Evolutionary conservation across 2,113 vertebrate species (phyloP).

Genomic region (Bettongia penicillata): DNA sequence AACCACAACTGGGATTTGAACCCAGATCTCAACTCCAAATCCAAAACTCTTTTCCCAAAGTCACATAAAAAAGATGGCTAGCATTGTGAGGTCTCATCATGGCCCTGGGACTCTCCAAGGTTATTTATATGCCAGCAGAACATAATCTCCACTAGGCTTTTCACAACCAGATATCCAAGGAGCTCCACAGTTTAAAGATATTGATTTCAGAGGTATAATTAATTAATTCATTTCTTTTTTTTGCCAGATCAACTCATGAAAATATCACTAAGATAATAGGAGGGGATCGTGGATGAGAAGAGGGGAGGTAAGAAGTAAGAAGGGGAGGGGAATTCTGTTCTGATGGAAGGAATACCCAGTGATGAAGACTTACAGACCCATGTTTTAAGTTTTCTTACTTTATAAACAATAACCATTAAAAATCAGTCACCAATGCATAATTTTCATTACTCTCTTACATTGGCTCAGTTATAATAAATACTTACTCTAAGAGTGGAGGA

Average conservation of each 20-base stretch:
- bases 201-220: not conserved
- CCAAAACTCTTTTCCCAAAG: not conserved
- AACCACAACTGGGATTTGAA: not conserved
- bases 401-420: conserved; percentile 15
- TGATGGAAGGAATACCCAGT: not conserved
- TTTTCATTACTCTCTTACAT: conserved; percentile 11
- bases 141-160: not conserved
- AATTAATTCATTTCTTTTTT: not conserved
- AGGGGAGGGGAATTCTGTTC: not conserved
- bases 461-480: conserved; percentile 61
- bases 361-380: not conserved
- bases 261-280: not conserved
- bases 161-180: not conserved
- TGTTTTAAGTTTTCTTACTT: conserved; percentile 31
- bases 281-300: not conserved
- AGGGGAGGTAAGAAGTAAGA: not conserved
- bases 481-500: conserved; percentile 93
- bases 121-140: not conserved
- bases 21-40: not conserved
- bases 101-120: not conserved
- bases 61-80: not conserved
- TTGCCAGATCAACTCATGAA: not conserved
- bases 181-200: not conserved
- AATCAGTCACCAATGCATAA: not conserved
- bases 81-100: not conserved